phyloP scores from a whole-genome alignment of 1,140 invertebrate genomes.

The Schlechtendalia chinensis region DNA sequence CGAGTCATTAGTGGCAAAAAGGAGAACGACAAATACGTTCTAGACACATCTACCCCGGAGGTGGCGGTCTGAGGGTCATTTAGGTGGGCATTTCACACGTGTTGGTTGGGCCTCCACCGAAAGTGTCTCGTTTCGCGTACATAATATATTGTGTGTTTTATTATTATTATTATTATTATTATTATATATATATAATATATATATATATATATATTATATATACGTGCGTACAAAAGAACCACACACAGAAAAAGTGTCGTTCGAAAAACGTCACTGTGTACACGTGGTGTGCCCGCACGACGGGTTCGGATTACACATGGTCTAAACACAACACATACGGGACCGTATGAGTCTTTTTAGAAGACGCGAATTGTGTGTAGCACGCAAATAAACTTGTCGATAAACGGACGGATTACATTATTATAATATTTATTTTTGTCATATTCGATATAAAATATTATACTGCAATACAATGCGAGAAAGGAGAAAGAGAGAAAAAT shows the following conservation, averaged over 20 bases:
- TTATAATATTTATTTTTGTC: no score
- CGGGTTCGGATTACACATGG: constrained; percentile 17
- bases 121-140: constrained; percentile 17
- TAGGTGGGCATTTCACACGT: constrained; percentile 21
- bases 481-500: no score
- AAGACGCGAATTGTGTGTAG: no score
- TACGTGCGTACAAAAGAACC: no score
- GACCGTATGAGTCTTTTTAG: no score
- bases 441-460: no score
- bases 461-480: no score
- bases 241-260: neutral
- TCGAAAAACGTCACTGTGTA: neutral
- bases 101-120: neutral
- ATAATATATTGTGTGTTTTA: no score
- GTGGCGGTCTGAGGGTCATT: neutral
- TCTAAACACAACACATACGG: neutral
- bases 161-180: no score
- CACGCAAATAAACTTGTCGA: no score
- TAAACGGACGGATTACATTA: no score
- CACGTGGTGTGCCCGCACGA: constrained; percentile 22
- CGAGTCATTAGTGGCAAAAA: neutral
- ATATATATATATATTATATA: neutral
- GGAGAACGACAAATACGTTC: neutral
- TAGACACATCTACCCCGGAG: neutral
- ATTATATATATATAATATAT: neutral